Conservation (phyloP, 2,888 invertebrate genomes). For the Tenthredo livida region DNA sequence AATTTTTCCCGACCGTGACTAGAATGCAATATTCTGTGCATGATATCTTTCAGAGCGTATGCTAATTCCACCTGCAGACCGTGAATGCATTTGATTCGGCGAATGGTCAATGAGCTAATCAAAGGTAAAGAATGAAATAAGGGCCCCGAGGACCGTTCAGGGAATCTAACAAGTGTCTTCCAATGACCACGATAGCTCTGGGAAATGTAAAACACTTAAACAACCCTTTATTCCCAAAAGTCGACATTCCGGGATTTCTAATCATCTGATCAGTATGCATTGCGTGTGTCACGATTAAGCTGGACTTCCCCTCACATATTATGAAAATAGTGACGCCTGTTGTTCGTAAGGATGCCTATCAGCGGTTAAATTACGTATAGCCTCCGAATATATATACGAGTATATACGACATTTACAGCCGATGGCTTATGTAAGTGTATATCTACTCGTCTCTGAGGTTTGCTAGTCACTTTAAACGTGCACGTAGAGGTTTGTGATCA, state of each 20-base stretch:
- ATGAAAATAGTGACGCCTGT: background rate
- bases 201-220: background rate
- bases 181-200: background rate
- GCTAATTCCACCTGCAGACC: background rate
- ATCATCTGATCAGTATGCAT: constrained; percentile 45
- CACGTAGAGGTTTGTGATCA: background rate
- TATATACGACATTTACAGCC: background rate
- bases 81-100: background rate
- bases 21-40: background rate
- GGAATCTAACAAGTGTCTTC: background rate
- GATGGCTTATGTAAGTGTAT: constrained; percentile 20
- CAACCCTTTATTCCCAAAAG: constrained; percentile 32
- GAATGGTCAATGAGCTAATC: background rate
- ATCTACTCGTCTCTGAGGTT: background rate
- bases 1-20: constrained; percentile 11
- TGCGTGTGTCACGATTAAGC: constrained; percentile 32
- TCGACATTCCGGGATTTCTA: constrained; percentile 30
- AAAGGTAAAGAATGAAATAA: background rate
- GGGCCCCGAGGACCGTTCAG: background rate
- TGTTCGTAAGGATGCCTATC: constrained; percentile 19
- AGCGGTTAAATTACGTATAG: constrained; percentile 4
- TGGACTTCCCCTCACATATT: constrained; percentile 21
- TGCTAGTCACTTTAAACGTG: background rate
- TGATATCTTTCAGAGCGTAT: background rate
- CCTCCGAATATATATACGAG: background rate